phyloP scores from a whole-genome alignment of 2,113 vertebrate genomes.

The Struthidea cinerea region DNA sequence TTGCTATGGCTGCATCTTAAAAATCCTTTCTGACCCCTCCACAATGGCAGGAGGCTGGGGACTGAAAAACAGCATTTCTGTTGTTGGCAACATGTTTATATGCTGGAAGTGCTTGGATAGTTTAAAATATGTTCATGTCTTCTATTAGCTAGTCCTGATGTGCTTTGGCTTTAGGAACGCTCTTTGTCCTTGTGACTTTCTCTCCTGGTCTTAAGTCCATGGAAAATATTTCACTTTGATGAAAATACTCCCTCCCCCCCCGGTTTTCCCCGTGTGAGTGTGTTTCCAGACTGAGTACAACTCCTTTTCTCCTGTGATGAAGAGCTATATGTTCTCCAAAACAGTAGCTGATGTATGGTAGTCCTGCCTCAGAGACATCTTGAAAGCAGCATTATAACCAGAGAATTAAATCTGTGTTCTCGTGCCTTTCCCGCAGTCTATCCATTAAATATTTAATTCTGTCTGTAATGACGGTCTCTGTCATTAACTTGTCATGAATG shows the following conservation, averaged over 20 bases:
- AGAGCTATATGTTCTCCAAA: background rate
- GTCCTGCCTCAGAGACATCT: background rate
- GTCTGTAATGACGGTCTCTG: background rate
- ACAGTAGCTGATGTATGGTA: background rate
- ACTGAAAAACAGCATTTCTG: background rate
- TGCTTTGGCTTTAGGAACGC: background rate
- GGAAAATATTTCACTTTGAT: background rate
- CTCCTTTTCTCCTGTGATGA: background rate
- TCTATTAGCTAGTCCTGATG: background rate
- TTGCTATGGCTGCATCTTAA: background rate
- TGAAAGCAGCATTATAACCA: background rate
- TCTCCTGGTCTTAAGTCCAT: background rate
- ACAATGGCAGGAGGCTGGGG: background rate
- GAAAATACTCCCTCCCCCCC: rapidly evolving
- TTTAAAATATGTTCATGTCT: background rate
- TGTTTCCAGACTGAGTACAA: background rate
- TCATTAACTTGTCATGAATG: background rate
- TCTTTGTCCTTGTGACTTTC: background rate
- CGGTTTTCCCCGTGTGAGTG: background rate
- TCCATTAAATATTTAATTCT: background rate
- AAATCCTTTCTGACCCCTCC: background rate
- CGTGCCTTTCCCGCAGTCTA: background rate
- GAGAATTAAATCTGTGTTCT: background rate
- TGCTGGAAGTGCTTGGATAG: background rate
- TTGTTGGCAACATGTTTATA: background rate